These are phyloP conservation scores for Lophotis ruficrista DNA, from an alignment of 2,113 vertebrate species.

Conservation along the genomic window DNA sequence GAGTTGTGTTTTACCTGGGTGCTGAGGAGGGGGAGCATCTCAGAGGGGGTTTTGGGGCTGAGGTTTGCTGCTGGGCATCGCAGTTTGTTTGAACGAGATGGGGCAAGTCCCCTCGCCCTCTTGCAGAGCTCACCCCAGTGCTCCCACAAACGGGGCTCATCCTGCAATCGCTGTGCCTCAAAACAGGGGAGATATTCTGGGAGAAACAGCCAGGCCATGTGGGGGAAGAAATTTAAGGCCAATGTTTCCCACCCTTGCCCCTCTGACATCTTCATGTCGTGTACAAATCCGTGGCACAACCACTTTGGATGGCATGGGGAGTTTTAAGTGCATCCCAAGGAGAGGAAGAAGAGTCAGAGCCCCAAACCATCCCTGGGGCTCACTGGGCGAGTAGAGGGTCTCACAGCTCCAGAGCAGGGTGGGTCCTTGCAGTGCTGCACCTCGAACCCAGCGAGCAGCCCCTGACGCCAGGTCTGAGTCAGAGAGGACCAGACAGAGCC, in stretches of 20 bases:
- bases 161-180: not conserved
- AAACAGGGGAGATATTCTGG: not conserved
- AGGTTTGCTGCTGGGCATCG: not conserved
- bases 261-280: not conserved
- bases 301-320: not conserved
- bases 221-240: not conserved
- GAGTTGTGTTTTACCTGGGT: not conserved
- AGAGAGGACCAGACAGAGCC: not conserved
- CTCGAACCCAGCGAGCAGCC: not conserved
- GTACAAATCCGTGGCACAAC: not conserved
- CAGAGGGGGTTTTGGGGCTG: not conserved
- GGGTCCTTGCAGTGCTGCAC: not conserved
- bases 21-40: not conserved
- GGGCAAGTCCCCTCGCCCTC: too few relatives aligned
- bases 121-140: not conserved
- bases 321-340: not conserved
- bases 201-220: not conserved
- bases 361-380: not conserved
- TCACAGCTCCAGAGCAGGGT: not conserved
- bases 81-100: not conserved
- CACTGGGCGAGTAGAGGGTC: fast-evolving
- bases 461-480: not conserved
- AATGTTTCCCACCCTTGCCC: not conserved
- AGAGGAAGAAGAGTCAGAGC: not conserved
- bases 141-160: not conserved